These are phyloP conservation scores for Lasioglossum calceatum DNA, from an alignment of 2,888 invertebrate species.

Conservation along the genomic window DNA sequence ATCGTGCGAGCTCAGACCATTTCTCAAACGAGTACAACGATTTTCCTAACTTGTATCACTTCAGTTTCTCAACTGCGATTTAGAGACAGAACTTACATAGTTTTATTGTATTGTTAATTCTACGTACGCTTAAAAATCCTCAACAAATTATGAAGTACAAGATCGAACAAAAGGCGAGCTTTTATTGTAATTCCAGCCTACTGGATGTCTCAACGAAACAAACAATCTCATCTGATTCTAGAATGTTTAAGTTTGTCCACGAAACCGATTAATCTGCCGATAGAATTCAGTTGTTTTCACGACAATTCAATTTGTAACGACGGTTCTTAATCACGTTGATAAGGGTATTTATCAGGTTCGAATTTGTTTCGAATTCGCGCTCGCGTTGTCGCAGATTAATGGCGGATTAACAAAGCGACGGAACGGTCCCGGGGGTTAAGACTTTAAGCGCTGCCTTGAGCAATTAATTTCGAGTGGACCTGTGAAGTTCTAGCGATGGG, in stretches of 20 bases:
- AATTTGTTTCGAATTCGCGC: constrained; percentile 39
- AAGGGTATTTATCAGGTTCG: not conserved
- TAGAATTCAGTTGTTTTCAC: not conserved
- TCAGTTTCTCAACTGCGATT: too few relatives aligned
- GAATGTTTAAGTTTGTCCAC: not conserved
- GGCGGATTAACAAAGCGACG: constrained; percentile 61
- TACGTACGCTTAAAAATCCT: not conserved
- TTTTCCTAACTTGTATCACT: not conserved
- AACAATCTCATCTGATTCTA: not conserved
- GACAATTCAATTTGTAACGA: not conserved
- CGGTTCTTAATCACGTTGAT: not conserved
- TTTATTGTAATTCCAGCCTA: not conserved
- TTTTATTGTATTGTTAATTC: not conserved
- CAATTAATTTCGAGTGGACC: constrained; percentile 60
- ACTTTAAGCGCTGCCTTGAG: constrained; percentile 58
- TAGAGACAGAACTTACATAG: not conserved
- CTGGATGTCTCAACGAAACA: not conserved
- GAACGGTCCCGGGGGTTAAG: constrained; percentile 42
- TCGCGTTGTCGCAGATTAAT: constrained; percentile 53
- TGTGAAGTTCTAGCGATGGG: not conserved
- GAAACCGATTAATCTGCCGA: not conserved
- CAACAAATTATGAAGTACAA: too few relatives aligned
- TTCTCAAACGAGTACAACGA: not conserved
- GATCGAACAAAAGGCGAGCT: not conserved
- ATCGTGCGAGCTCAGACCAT: not conserved